Base-by-base conservation (phyloP, 1,140 invertebrate species). In the Formica exsecta region DNA sequence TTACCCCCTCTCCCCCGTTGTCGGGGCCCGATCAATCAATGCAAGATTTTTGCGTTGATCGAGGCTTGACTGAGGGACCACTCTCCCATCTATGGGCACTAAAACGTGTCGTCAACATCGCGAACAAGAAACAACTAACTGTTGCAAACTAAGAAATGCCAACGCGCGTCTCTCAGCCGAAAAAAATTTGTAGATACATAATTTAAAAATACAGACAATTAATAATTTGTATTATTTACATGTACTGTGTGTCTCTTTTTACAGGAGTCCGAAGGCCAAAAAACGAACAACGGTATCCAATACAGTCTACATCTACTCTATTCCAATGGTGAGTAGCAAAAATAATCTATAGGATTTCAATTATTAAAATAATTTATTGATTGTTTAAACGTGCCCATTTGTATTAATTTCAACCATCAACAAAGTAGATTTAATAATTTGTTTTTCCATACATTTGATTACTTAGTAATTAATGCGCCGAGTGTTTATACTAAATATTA, bases 261-360 rank as follows among this genome's bases (percentile, higher is more conserved):
- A 2, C 96, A 99, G 98, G 99, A 99, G 96, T 96, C 97, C 22
- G 99, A 99, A 93, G 97, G 98, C 41, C 98, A 99, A 94, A 99
- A 99, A 96, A 99, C 99, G 57, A 99, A 99, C 95, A 99, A 99
- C 96, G 99, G 99, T 84, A 99, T 99, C 86, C 99, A 99, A 93
- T 99, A 99, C 96, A 97, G 98, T 93, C 95, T 99, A 54, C 98
- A 99, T 93, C 96, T 99, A 77, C 96, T 99, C 59, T 99, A 99
- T 94, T 98, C 98, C 16, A 99, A 99, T 95, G 99, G 99, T 99
- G 95, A 97, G 97, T 95, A 36, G 36, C 16, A 36, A 59, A 32
- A 38, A 76, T 29, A 22, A 38, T 57, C 6, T 25, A 61, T 59
- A 32, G n/a, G 9, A 32, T 38, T 57, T 57, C 11, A 59, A 41